Evolutionary conservation across 2,888 invertebrate genomes (phyloP).

Genomic region (Salticus scenicus): DNA sequence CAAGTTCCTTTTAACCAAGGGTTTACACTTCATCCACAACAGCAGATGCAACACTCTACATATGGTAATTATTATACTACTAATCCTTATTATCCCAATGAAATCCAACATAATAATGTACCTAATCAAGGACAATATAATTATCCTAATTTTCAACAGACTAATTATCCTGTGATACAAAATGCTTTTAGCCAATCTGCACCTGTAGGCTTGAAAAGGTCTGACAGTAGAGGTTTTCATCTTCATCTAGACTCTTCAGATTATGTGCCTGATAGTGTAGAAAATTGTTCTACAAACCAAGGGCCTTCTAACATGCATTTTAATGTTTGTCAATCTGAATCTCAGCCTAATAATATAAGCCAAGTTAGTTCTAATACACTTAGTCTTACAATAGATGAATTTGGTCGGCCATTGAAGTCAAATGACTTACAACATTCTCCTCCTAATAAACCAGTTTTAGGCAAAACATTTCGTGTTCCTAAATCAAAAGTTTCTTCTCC

Average conservation of each 20-base stretch:
- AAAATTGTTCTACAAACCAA: conserved; percentile 31
- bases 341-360: conserved; percentile 6
- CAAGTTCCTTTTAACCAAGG: conserved; percentile 59
- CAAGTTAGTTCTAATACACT: conserved; percentile 30
- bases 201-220: background rate
- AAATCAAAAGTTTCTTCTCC: conserved; percentile 72
- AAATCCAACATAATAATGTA: conserved; percentile 15
- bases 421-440: conserved; percentile 80
- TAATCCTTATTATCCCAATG: conserved; percentile 48
- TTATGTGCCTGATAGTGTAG: conserved; percentile 32
- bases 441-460: conserved; percentile 83
- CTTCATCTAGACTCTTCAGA: conserved; percentile 49
- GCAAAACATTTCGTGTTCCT: conserved; percentile 73
- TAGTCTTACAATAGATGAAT: conserved; percentile 55
- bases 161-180: conserved; percentile 56
- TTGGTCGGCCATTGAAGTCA: conserved; percentile 51
- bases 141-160: conserved; percentile 38
- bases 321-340: conserved; percentile 33
- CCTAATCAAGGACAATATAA: conserved; percentile 43
- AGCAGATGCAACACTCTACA: conserved; percentile 35
- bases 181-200: conserved; percentile 38
- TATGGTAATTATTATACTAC: conserved; percentile 46
- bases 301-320: conserved; percentile 31
- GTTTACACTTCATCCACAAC: conserved; percentile 64
- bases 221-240: conserved; percentile 52